Evolutionary conservation across 2,888 invertebrate species (phyloP).

Genomic region (Acronicta psi): DNA sequence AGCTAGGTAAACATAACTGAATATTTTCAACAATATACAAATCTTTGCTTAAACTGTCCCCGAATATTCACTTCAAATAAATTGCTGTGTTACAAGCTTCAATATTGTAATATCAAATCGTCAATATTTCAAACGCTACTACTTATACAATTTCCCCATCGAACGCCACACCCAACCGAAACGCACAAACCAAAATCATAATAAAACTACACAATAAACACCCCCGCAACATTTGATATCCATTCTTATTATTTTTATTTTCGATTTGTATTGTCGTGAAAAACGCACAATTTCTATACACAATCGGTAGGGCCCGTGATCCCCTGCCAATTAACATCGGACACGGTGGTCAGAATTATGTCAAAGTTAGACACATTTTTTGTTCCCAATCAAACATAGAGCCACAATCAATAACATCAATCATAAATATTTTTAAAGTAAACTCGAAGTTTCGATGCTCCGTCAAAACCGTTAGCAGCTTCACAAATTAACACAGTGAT

Average conservation of each 20-base stretch:
- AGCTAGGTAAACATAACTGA: too few species aligned
- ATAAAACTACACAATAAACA: constrained; percentile 71
- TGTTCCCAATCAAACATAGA: constrained; percentile 65
- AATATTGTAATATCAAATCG: constrained; percentile 4
- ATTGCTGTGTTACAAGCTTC: too few species aligned
- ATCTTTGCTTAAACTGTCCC: too few species aligned
- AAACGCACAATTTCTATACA: constrained; percentile 76
- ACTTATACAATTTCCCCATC: constrained; percentile 29
- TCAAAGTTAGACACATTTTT: constrained; percentile 81
- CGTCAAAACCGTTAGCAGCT: constrained; percentile 51
- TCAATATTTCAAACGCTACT: constrained; percentile 22
- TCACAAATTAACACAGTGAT: constrained; percentile 67
- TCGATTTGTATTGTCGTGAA: constrained; percentile 74
- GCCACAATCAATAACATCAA: constrained; percentile 64
- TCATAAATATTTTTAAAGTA: constrained; percentile 41
- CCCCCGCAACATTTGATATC: constrained; percentile 79
- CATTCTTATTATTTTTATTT: constrained; percentile 83
- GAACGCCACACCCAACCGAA: constrained; percentile 42
- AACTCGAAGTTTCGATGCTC: constrained; percentile 38
- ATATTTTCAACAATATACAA: too few species aligned
- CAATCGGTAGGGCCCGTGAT: constrained; percentile 73
- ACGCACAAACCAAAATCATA: constrained; percentile 61
- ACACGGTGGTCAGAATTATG: constrained; percentile 83
- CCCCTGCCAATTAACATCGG: constrained; percentile 88
- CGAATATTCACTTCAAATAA: too few species aligned